Conservation (phyloP, 1,140 invertebrate genomes). For the Hermatobates lingyangjiaoensis region DNA sequence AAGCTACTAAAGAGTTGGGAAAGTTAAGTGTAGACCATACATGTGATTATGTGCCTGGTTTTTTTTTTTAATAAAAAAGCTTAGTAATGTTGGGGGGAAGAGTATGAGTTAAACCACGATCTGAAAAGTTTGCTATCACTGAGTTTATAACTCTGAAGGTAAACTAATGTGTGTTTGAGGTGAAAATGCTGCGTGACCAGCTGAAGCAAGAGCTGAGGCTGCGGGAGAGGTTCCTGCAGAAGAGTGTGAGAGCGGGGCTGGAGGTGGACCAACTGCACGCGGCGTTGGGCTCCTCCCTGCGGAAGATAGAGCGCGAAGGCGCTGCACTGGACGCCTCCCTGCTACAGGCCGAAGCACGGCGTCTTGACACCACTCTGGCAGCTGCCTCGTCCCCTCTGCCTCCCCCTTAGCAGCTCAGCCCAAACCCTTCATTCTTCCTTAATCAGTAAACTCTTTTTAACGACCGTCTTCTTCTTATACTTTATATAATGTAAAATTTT, state of each 20-base stretch:
- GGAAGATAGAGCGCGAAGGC: conserved; percentile 62
- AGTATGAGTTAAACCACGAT: too few species aligned
- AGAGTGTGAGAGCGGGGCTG: conserved; percentile 58
- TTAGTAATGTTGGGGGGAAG: too few species aligned
- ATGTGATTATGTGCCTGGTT: too few species aligned
- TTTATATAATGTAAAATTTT: too few species aligned
- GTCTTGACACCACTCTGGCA: conserved; percentile 45
- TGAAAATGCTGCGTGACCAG: conserved; percentile 56
- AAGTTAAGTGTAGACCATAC: too few species aligned
- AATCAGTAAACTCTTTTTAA: too few species aligned
- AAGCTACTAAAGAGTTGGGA: too few species aligned
- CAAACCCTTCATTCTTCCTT: not conserved
- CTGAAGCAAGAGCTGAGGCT: conserved; percentile 69
- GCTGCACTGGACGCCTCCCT: conserved; percentile 57
- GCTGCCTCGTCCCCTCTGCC: conserved; percentile 10
- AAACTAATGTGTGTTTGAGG: too few species aligned
- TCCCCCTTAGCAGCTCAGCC: conserved; percentile 7
- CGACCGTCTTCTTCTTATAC: too few species aligned
- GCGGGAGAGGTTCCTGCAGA: conserved; percentile 60
- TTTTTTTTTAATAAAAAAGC: too few species aligned
- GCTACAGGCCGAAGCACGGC: conserved; percentile 67
- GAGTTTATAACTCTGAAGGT: too few species aligned
- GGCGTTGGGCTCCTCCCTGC: conserved; percentile 62
- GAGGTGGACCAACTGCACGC: conserved; percentile 68
- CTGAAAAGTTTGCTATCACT: too few species aligned